Evolutionary conservation across 1,140 invertebrate genomes (phyloP), one percentile per base, ranked within the genome.

Genomic region (Drosophila mauritiana): DNA sequence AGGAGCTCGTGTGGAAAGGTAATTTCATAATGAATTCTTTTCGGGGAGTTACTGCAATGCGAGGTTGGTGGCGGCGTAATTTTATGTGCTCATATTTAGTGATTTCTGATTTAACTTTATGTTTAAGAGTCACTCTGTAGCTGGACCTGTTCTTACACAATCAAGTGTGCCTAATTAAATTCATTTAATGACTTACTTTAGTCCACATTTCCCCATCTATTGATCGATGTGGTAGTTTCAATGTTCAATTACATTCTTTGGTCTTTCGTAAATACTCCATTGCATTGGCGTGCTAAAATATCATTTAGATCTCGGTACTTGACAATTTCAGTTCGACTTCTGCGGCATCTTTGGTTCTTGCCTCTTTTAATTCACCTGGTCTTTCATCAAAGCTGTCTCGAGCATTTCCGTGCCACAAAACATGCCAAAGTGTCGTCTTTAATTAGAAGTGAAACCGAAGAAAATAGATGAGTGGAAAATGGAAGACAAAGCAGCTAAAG

Each of bases 371-470:
- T 42, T 43, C 12, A 55, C 52, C 37, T 64, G 58, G 45, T 67
- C 53, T 67, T 46, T 81, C 68, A 65, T 76, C 54, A 80, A 51
- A 74, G 58, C 45, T 76, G 25, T 51, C 22, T 58, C 42, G 45
- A 48, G 75, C 83, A 88, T 86, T 86, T 86, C 83, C 83, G 83
- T 82, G 80, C 74, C 56, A 49, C 42, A 48, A 57, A 73, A 88
- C 79, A 86, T 86, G 83, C 79, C 83, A 89, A 88, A 89, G 83
- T 89, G 83, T 89, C 83, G 83, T 83, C 84, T 88, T 89, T 83
- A 88, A 88, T 88, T 89, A 80, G 76, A 86, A 74, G 70, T 69
- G 65, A 84, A 78, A 56, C 68, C 76, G 69, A 86, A 69, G 70
- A 51, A 53, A 57, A 52, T 46, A 45, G 40, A 56, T 43, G 46